Base-by-base conservation (phyloP, 2,113 vertebrate species). In the Hoplias malabaricus region DNA sequence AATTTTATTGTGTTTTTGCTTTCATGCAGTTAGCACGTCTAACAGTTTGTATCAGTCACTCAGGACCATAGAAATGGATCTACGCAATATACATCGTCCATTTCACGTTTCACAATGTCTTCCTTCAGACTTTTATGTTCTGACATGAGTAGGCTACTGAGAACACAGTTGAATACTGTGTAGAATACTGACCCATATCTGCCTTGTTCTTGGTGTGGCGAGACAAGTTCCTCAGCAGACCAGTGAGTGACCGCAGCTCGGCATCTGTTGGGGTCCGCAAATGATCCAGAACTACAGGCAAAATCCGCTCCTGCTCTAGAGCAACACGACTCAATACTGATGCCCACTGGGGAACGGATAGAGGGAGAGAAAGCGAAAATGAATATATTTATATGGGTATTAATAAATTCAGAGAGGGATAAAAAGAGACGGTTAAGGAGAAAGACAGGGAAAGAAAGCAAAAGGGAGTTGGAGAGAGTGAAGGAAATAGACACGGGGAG, bases 191-290 rank as follows among this genome's bases (percentile, higher is more conserved):
- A 99, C 97, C 96, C 90, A 96, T 93, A 86, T 95, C 93, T 0
- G 95, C 94, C 90, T 98, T 98, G 86, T 96, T 95, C 76, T 89
- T 86, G 12, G 92, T 89, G 0, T 98, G 94, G 23, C 93, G 90
- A 38, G 95, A 93, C 80, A 99, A 89, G 83, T 99, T 99, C 21
- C 96, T 93, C 80, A 98, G 93, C 73, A 99, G 93, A 4, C 96
- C 97, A 0, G 94, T 98, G 73, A 98, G 89, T 0, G 96, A 94
- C 66, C 93, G 94, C 73, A 98, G 91, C 88, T 96, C 94, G 75
- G 87, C 83, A 29, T 96, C 94, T 70, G 91, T 95, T 0, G 92
- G 88, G 0, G 92, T 95, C 71, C 96, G 93, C 9, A 98, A 88
- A 0, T 93, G 93, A 84, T 97, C 95, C 79, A 98, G 84, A 57